Base-by-base conservation (phyloP, 2,888 invertebrate species). In the Linnaemya vulpina region DNA sequence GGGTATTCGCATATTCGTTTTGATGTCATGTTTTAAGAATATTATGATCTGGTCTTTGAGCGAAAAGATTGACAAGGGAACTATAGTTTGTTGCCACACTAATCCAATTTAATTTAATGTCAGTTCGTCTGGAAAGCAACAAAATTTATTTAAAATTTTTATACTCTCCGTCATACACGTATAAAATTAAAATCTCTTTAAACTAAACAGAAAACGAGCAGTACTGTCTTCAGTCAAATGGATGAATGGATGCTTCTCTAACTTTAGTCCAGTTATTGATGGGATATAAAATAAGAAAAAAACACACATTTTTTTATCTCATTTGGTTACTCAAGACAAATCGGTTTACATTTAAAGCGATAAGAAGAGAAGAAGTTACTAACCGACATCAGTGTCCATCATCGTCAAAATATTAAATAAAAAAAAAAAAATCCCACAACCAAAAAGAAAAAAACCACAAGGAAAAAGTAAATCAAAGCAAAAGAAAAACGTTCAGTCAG, bases 61-160 rank as follows among this genome's bases (percentile, higher is more conserved):
- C 68, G 22, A 62, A 49, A 71, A 90, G 91, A 90, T 91, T 91
- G 91, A 91, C 91, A 90, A 89, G 90, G 91, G 90, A 90, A 90
- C 89, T 88, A 77, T 70, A 63, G 85, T 85, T 82, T 82, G 71
- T 85, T 82, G 78, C 85, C 85, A 82, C 49, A 90, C 89, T 91
- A 91, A 91, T 91, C 91, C 91, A 91, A 91, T 91, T 91, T 91
- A 91, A 91, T 89, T 90, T 90, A 90, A 89, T 91, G 91, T 89
- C 91, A 91, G 91, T 89, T 91, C 91, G 90, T 90, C 90, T 90
- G 90, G 89, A 90, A 91, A 70, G 79, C 74, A 68, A 68, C 38
- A 74, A 75, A 79, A 53, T 63, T 67, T 70, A 10, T 70, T 67
- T 22, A 38, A 7, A 35, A 10, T 49, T 13, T 65, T 46, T 43